Base-by-base conservation (phyloP, 2,888 invertebrate species). In the Ichneumon xanthorius region DNA sequence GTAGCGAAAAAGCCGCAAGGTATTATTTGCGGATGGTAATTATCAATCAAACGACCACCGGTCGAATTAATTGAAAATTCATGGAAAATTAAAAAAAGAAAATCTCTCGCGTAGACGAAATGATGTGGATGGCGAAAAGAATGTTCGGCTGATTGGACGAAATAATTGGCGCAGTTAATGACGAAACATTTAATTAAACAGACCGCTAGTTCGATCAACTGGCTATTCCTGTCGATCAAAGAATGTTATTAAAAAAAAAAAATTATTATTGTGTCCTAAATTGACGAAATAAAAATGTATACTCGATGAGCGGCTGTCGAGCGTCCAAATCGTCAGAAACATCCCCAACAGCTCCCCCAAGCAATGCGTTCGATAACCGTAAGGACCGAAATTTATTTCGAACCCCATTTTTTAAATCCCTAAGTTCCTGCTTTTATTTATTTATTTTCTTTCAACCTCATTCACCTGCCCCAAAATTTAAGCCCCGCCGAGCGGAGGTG, bases 391-490 rank as follows among this genome's bases (percentile, higher is more conserved):
- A 61, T 61, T 26, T 33, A 33, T 30, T 33, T 22, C 30, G 16
- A 16, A 5, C 61, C 26, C 1, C 61, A 33, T 33, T 33, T 65
- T 76, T 65, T 65, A 5, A 22, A 30, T 55, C n/a, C 37, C 76
- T 37, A 11, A 2, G 14, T 26, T 37, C 53, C 19, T 16, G 37
- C 37, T 37, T 37, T 14, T 5, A 16, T 26, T 33, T 37, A 0
- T 65, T 19, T 67, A 40, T 33, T 50, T 71, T 50, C 16, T 14
- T 22, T 11, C 16, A 14, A 30, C 61, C 33, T 11, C 26, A 22
- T 40, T 26, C 37, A 77, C 37, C 67, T 67, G 33, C 26, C 40
- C 58, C 53, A 14, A 37, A 53, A 68, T 67, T 55, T 53, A 77
- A 77, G 55, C 53, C 11, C 37, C 48, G n/a, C n/a, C 14, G 30